These are phyloP conservation scores for Hydraecia micacea DNA, from an alignment of 2,888 invertebrate genomes.

Conservation along the genomic window DNA sequence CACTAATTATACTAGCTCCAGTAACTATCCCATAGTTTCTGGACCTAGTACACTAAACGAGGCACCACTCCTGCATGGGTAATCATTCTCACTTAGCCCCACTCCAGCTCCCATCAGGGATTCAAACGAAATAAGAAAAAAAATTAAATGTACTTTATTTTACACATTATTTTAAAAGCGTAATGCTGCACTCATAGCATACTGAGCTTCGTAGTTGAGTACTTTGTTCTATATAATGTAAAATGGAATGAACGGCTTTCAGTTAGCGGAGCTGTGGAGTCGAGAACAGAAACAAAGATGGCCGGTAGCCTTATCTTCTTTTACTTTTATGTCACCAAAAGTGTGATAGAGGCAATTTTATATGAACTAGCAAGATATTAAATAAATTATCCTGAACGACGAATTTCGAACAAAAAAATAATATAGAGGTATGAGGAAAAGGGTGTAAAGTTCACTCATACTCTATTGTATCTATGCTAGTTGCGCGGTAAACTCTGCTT, in stretches of 20 bases:
- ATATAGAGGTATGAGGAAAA: no score
- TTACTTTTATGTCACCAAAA: not conserved
- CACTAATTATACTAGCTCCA: slow-evolving; percentile 28
- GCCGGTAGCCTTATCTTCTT: not conserved
- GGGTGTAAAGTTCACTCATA: no score
- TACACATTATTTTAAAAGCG: slow-evolving; percentile 63
- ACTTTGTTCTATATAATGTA: slow-evolving; percentile 32
- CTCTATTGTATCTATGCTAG: no score
- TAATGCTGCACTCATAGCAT: slow-evolving; percentile 34
- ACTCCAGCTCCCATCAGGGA: slow-evolving; percentile 68
- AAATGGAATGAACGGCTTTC: slow-evolving; percentile 31
- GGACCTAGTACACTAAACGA: no score
- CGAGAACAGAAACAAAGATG: not conserved
- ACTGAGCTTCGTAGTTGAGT: slow-evolving; percentile 23
- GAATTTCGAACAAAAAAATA: not conserved
- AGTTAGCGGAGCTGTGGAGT: not conserved
- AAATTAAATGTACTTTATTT: slow-evolving; percentile 60
- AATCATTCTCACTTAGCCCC: slow-evolving; percentile 76
- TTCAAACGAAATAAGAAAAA: slow-evolving; percentile 63
- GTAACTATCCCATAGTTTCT: slow-evolving; percentile 40
- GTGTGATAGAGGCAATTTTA: not conserved
- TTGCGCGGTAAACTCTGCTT: no score
- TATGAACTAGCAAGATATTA: not conserved
- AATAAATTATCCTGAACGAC: not conserved
- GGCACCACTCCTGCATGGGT: slow-evolving; percentile 61